Evolutionary conservation across 2,888 invertebrate genomes (phyloP).

Genomic region (Callyntrura sp.): DNA sequence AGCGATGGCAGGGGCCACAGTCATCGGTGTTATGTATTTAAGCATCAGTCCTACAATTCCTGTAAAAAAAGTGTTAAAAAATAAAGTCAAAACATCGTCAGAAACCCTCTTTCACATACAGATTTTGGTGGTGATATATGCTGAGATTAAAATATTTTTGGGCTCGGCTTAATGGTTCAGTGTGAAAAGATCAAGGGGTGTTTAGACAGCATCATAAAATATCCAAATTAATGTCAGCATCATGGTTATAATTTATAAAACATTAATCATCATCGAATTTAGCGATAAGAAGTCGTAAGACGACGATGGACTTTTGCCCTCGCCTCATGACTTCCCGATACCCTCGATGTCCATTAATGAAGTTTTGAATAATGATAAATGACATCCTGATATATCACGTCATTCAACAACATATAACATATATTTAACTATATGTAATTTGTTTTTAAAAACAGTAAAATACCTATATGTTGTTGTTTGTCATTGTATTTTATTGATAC

Average conservation of each 20-base stretch:
- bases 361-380: conserved; percentile 12
- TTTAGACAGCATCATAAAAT: conserved; percentile 1
- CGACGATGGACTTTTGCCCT: neutral
- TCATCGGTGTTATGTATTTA: conserved; percentile 92
- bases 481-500: too few species aligned
- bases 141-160: neutral
- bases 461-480: too few species aligned
- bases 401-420: neutral
- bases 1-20: conserved; percentile 93
- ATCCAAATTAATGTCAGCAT: conserved; percentile 45
- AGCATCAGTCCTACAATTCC: conserved; percentile 92
- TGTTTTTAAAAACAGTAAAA: too few species aligned
- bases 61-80: conserved; percentile 74
- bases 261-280: neutral
- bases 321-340: neutral
- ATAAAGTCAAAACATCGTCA: conserved; percentile 18
- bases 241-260: neutral
- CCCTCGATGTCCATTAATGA: neutral
- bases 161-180: neutral
- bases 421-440: too few species aligned
- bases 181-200: conserved; percentile 34
- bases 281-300: neutral
- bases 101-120: neutral
- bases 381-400: neutral
- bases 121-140: conserved; percentile 14